Evolutionary conservation across 2,797 vertebrate species (phyloP).

Genomic region (Spheniscus humboldti): DNA sequence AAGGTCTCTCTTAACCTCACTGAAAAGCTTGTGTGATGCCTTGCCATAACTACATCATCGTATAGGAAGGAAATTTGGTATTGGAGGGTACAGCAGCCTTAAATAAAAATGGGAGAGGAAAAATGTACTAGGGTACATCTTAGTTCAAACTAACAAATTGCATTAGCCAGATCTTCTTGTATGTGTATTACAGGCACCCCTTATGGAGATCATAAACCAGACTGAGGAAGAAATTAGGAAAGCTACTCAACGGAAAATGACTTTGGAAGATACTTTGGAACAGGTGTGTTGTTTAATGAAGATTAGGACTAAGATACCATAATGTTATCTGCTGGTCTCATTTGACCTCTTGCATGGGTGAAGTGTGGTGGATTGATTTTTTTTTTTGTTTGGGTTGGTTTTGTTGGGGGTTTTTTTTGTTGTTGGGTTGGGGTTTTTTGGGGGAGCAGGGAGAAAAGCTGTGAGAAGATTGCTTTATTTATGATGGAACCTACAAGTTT

Average conservation of each 20-base stretch:
- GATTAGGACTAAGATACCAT: neutral
- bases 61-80: neutral
- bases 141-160: neutral
- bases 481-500: neutral
- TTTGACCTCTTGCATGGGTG: neutral
- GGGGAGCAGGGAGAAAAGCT: neutral
- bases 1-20: neutral
- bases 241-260: slow-evolving; percentile 80
- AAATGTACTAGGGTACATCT: neutral
- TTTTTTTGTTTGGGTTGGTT: neutral
- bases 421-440: neutral
- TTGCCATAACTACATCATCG: neutral
- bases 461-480: neutral
- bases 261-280: slow-evolving; percentile 84
- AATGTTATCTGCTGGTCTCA: neutral
- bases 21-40: neutral
- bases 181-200: slow-evolving; percentile 75
- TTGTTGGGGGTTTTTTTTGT: neutral
- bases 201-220: slow-evolving; percentile 83
- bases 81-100: neutral
- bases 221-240: slow-evolving; percentile 87
- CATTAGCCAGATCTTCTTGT: neutral
- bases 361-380: neutral
- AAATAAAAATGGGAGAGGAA: neutral
- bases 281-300: slow-evolving; percentile 77